phyloP scores from a whole-genome alignment of 2,113 vertebrate species.

The Gracilinanus agilis region DNA sequence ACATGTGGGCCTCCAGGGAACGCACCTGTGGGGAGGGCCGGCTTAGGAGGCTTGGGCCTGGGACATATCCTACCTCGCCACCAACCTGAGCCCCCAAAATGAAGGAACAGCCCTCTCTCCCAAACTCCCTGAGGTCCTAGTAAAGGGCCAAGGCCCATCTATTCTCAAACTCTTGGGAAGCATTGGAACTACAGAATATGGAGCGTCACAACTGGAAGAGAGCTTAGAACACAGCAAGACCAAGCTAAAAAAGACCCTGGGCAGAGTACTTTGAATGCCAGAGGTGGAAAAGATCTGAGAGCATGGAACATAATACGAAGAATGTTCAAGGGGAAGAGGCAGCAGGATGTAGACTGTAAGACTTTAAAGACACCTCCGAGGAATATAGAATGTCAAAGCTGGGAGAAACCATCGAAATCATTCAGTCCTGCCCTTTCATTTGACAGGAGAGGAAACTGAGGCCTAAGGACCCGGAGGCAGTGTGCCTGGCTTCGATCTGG shows the following conservation, averaged over 20 bases:
- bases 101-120: background rate
- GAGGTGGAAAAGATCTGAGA: background rate
- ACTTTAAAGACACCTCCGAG: too few relatives aligned
- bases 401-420: background rate
- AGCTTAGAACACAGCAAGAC: background rate
- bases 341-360: background rate
- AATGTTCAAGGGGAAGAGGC: background rate
- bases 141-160: background rate
- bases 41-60: conserved; percentile 1
- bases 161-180: background rate
- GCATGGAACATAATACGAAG: background rate
- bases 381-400: background rate
- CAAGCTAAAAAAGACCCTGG: background rate
- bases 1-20: conserved; percentile 95
- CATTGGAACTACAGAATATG: background rate
- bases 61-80: background rate
- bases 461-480: background rate
- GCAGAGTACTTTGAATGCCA: background rate
- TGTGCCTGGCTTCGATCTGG: background rate
- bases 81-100: background rate
- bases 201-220: too few relatives aligned
- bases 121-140: background rate
- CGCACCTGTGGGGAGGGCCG: conserved; percentile 87
- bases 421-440: background rate
- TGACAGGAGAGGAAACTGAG: background rate